A percentile compares a stretch with the other conserved stretches of the same genome.
Conservation (phyloP, 1,140 invertebrate species). For the Bombus cullumanus region DNA sequence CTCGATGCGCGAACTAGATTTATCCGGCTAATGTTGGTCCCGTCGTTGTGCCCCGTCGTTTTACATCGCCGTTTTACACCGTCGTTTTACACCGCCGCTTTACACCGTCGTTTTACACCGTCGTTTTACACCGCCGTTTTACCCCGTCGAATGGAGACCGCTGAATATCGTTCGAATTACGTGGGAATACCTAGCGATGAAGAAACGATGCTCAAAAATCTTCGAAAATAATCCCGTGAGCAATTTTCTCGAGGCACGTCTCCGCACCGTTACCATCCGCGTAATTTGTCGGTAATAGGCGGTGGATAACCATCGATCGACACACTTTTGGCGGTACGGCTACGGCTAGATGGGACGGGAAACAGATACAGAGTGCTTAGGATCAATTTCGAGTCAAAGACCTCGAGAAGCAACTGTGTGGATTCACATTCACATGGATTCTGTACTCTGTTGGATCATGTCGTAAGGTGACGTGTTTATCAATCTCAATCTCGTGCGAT, state of each 20-base stretch:
- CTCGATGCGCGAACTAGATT: constrained; percentile 28
- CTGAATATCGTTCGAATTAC: neutral
- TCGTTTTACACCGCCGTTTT: too few relatives aligned
- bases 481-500: too few relatives aligned
- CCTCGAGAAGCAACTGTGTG: neutral
- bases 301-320: constrained; percentile 35
- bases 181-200: neutral
- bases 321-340: constrained; percentile 12
- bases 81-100: too few relatives aligned
- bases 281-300: constrained; percentile 11
- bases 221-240: neutral
- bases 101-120: too few relatives aligned
- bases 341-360: neutral
- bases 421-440: too few relatives aligned
- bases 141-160: too few relatives aligned
- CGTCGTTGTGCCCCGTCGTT: neutral
- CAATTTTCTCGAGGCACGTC: constrained; percentile 5
- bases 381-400: constrained; percentile 10
- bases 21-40: neutral
- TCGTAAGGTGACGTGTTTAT: too few relatives aligned
- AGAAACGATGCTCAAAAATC: constrained; percentile 3
- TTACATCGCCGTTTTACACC: too few relatives aligned
- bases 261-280: constrained; percentile 10
- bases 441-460: neutral
- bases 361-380: neutral